Evolutionary conservation across 2,888 invertebrate genomes (phyloP), one percentile per base, ranked within the genome.

Genomic region (Leucania comma): DNA sequence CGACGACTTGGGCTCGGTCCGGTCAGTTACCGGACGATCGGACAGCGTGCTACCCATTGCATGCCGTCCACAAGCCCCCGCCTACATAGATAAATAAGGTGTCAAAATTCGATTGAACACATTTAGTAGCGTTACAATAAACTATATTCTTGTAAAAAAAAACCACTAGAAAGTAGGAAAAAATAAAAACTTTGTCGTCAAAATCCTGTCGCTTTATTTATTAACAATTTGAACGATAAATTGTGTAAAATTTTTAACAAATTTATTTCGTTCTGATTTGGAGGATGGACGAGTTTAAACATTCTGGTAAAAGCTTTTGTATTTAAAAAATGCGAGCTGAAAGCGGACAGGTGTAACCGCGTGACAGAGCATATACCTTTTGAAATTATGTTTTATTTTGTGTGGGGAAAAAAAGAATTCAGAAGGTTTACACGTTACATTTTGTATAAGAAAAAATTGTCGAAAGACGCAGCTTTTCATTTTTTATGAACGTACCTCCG

Each of bases 321-420:
- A 68, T 72, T 77, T 77, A 72, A 67, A 76, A 77, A 78, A 57
- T 72, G 20, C 58, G 56, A 72, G 60, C 42, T 50, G 56, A 60
- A 72, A 72, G 58, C 42, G 65, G 64, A 61, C 67, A 77, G 78
- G 78, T 76, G 75, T 77, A 77, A 77, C 78, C 78, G 56, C 72
- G 67, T 64, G 60, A 50, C 67, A 60, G 42, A 63, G 56, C 26
- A 59, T 67, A 62, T 58, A 51, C 26, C 22, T 72, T 26, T n/a
- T 65, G 35, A 64, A 71, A 76, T 75, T 76, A 71, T 54, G 48
- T 75, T 68, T 73, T 60, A 56, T 73, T 73, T 74, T 68, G 20
- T 9, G 38, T 50, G 32, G 22, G 5, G 0, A 12, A 9, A 14
- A 35, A 54, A 32, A 22, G 12, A 62, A 17, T 14, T 32, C 75